These are phyloP conservation scores for Sesamia nonagrioides DNA, from an alignment of 1,140 invertebrate species.

Conservation along the genomic window DNA sequence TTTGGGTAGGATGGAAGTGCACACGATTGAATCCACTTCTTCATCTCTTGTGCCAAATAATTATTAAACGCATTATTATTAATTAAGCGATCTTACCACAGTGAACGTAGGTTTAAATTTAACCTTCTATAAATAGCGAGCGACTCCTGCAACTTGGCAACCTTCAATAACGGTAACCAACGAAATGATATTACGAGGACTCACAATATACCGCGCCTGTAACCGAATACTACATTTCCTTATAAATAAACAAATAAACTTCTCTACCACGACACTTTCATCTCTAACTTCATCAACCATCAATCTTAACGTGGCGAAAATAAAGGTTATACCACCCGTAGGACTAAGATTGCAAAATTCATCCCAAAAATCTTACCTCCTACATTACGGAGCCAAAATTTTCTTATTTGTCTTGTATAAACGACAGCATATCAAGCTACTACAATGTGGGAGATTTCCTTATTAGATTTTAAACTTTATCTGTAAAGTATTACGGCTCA, in stretches of 20 bases:
- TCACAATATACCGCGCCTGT: slow-evolving; percentile 66
- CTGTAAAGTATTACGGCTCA: too few relatives aligned
- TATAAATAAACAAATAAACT: slow-evolving; percentile 67
- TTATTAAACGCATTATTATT: not conserved
- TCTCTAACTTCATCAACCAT: slow-evolving; percentile 10
- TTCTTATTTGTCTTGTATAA: slow-evolving; percentile 80
- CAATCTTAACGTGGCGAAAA: slow-evolving; percentile 13
- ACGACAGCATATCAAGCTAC: too few relatives aligned
- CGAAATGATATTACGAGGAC: slow-evolving; percentile 67
- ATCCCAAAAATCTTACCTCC: slow-evolving; percentile 66
- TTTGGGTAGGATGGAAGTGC: not conserved
- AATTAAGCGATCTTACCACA: not conserved
- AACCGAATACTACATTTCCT: slow-evolving; percentile 73
- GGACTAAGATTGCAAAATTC: slow-evolving; percentile 55
- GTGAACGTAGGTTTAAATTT: not conserved
- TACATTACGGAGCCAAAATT: slow-evolving; percentile 75
- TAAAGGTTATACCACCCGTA: not conserved
- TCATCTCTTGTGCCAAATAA: not conserved
- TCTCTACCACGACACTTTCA: slow-evolving; percentile 35
- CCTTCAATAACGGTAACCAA: slow-evolving; percentile 65
- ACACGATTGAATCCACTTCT: not conserved
- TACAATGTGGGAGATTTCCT: too few relatives aligned
- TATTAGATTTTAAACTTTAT: too few relatives aligned
- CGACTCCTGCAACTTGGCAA: not conserved
- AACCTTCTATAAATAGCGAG: slow-evolving; percentile 32